Percentiles rank a stretch among this genome's conserved stretches.
These are phyloP conservation scores for Nemotelus pantherinus DNA, from an alignment of 2,888 invertebrate species.

Conservation along the genomic window DNA sequence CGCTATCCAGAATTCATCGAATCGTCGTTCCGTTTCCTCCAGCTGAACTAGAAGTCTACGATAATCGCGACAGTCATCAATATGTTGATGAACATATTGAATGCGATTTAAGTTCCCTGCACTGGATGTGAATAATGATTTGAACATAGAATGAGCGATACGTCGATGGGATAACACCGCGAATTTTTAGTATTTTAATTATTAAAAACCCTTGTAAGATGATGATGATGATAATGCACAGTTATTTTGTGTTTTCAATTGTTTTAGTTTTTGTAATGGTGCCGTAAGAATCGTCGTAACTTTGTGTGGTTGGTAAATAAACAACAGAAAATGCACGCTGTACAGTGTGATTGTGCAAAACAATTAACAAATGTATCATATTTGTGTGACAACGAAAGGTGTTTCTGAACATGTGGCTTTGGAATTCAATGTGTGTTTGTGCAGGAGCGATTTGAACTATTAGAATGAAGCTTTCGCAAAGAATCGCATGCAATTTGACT, in stretches of 20 bases:
- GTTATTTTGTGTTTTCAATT: slow-evolving; percentile 50
- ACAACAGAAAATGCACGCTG: too few species aligned
- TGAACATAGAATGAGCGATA: slow-evolving; percentile 23
- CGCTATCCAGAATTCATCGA: slow-evolving; percentile 93
- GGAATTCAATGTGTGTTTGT: too few species aligned
- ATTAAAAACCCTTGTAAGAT: slow-evolving; percentile 32
- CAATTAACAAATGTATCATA: too few species aligned
- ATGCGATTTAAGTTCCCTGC: slow-evolving; percentile 63
- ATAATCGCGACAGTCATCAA: slow-evolving; percentile 65
- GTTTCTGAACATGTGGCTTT: too few species aligned
- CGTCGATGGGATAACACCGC: slow-evolving; percentile 27
- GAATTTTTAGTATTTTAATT: neutral
- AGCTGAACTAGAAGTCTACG: slow-evolving; percentile 87
- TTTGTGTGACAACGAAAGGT: too few species aligned
- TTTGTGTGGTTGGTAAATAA: too few species aligned
- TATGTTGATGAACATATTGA: slow-evolving; percentile 59
- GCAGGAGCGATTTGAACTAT: too few species aligned
- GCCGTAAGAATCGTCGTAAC: too few species aligned
- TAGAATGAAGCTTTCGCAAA: too few species aligned
- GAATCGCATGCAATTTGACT: too few species aligned
- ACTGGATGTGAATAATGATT: slow-evolving; percentile 61
- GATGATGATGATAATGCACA: slow-evolving; percentile 1
- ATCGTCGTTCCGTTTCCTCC: slow-evolving; percentile 93
- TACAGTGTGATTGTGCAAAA: too few species aligned
- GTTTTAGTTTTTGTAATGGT: slow-evolving; percentile 14